phyloP scores from a whole-genome alignment of 1,140 invertebrate genomes.

The Drosophila kepulauana region DNA sequence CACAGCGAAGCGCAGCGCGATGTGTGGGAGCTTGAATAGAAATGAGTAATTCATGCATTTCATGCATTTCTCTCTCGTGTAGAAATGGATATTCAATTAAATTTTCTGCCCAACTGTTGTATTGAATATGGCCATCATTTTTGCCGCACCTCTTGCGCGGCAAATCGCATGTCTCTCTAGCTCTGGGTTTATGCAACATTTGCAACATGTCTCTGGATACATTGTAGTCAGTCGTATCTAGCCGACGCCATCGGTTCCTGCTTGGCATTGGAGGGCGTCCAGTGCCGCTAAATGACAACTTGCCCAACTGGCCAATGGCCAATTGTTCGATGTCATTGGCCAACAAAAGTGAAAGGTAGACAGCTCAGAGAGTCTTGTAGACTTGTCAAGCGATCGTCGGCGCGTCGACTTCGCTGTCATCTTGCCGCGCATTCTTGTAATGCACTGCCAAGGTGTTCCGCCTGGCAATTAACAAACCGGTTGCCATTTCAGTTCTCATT shows the following conservation, averaged over 20 bases:
- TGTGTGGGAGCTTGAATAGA: slow-evolving; percentile 59
- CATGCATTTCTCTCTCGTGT: slow-evolving; percentile 49
- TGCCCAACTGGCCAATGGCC: slow-evolving; percentile 21
- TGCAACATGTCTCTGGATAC: slow-evolving; percentile 23
- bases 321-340: slow-evolving; percentile 67
- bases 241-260: slow-evolving; percentile 62
- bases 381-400: slow-evolving; percentile 13
- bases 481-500: slow-evolving; percentile 37
- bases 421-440: slow-evolving; percentile 60
- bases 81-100: slow-evolving; percentile 65
- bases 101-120: slow-evolving; percentile 37
- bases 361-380: slow-evolving; percentile 57
- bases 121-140: slow-evolving; percentile 1
- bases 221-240: slow-evolving; percentile 17
- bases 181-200: slow-evolving; percentile 66
- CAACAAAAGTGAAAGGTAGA: slow-evolving; percentile 78
- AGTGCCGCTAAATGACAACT: slow-evolving; percentile 23
- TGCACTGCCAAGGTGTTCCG: slow-evolving; percentile 72
- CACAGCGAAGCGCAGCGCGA: slow-evolving; percentile 22
- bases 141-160: slow-evolving; percentile 10
- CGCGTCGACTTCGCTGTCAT: slow-evolving; percentile 12
- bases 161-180: slow-evolving; percentile 68
- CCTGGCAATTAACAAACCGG: slow-evolving; percentile 64
- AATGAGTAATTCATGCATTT: slow-evolving; percentile 45
- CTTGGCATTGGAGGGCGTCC: slow-evolving; percentile 73